Evolutionary conservation across 2,113 vertebrate genomes (phyloP), one percentile per base, ranked within the genome.

Genomic region (Oenanthe melanoleuca): DNA sequence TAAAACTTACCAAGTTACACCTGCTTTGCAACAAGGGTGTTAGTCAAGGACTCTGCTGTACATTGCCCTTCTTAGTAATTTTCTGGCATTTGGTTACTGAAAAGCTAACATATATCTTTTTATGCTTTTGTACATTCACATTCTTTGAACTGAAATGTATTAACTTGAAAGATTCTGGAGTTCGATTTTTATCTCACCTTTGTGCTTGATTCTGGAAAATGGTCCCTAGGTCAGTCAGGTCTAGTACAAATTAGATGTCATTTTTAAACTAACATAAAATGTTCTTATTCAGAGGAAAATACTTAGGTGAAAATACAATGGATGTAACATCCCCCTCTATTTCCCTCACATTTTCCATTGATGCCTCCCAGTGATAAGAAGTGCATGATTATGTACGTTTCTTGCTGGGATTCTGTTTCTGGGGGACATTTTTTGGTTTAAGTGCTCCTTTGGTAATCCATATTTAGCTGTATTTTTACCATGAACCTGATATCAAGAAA

Each of bases 381-480:
- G 60, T 67, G 24, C 8, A 31, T 1, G 37, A 6, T 52, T 66
- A 25, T 7, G 15, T 20, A 44, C 1, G 0, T 28, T 37, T 5
- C 22, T 77, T 66, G 19, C 56, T 67, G 50, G 8, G 16, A 60
- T 49, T 92, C 49, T 67, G 10, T 38, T 81, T 93, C 31, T 85
- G 33, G 3, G 17, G 77, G 14, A 52, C 5, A 23, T 71, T 79
- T 78, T 78, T 38, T 37, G 5, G 6, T 81, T 59, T 63, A 92
- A 38, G 7, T 25, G 4, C 18, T 83, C 28, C 34, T 73, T 66
- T 74, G 33, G 33, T 49, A 71, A 63, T 21, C 53, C 20, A 14
- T 33, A 33, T 53, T 66, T 74, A 71, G 22, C 28, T 84, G 11
- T 23, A 49, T 44, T 79, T 86, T 71, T 89, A 28, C 72, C 37